A percentile compares a stretch with the other conserved stretches of the same genome.
phyloP scores from a whole-genome alignment of 2,113 vertebrate species.

The Anthoscopus minutus region DNA sequence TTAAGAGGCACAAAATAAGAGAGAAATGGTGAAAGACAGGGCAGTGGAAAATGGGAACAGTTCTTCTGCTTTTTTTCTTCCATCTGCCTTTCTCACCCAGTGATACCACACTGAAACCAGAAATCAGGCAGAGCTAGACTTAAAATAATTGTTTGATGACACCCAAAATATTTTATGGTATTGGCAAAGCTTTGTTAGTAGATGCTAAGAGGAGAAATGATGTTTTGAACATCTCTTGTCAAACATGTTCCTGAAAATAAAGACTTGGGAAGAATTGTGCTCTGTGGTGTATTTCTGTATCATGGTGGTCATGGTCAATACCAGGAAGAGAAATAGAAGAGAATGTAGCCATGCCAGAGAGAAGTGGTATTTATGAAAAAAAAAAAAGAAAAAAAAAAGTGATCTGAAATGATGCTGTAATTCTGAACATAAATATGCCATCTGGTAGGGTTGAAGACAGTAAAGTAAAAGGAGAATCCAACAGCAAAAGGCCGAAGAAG shows the following conservation, averaged over 20 bases:
- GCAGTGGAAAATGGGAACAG: not conserved
- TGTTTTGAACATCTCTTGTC: not conserved
- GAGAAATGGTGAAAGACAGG: not conserved
- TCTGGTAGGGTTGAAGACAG: not conserved
- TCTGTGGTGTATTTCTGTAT: not conserved
- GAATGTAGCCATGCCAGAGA: not conserved
- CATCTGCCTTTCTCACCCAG: not conserved
- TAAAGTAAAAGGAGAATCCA: not conserved
- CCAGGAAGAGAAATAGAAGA: not conserved
- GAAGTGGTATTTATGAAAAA: not conserved
- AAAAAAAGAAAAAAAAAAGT: not conserved
- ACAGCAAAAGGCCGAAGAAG: not conserved
- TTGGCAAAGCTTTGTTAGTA: not conserved
- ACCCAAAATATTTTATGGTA: not conserved
- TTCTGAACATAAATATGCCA: not conserved
- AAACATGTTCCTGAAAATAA: not conserved
- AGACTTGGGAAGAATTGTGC: not conserved
- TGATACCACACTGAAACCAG: not conserved
- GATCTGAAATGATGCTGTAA: not conserved
- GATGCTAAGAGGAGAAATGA: not conserved
- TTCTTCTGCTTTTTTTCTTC: not conserved
- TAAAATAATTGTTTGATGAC: not conserved
- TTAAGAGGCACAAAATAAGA: not conserved
- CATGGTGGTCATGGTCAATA: not conserved
- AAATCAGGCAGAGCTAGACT: not conserved